Evolutionary conservation across 1,140 invertebrate species (phyloP).

Genomic region (Paraescarpia echinospica): DNA sequence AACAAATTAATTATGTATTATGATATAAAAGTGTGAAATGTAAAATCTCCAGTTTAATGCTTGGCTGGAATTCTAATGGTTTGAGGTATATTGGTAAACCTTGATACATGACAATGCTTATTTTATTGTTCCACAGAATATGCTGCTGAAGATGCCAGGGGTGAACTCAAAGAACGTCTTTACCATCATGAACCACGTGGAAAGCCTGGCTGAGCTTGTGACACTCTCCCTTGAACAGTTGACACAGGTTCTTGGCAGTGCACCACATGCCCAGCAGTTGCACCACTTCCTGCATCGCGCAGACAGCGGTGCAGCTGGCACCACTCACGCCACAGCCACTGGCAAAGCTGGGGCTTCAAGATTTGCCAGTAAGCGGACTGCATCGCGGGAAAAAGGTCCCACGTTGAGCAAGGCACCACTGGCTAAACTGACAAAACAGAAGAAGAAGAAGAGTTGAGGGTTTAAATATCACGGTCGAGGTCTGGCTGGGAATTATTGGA

Average conservation of each 20-base stretch:
- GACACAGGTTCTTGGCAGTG: slow-evolving; percentile 67
- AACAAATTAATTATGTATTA: too few relatives aligned
- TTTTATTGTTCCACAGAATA: slow-evolving; percentile 65
- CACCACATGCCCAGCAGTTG: slow-evolving; percentile 53
- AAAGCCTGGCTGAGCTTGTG: slow-evolving; percentile 67
- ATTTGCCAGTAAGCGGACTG: not conserved
- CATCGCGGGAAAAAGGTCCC: not conserved
- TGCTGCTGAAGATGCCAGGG: slow-evolving; percentile 87
- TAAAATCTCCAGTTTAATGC: too few relatives aligned
- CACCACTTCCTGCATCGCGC: slow-evolving; percentile 57
- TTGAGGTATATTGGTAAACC: not conserved
- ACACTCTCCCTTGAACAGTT: slow-evolving; percentile 64
- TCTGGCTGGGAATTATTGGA: too few relatives aligned
- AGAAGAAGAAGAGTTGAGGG: not conserved
- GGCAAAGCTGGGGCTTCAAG: not conserved
- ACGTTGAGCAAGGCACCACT: not conserved
- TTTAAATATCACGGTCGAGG: too few relatives aligned
- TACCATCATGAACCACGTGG: slow-evolving; percentile 73
- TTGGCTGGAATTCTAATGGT: too few relatives aligned
- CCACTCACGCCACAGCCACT: not conserved
- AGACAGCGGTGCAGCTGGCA: slow-evolving; percentile 24
- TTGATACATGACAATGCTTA: not conserved
- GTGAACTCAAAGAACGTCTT: slow-evolving; percentile 85
- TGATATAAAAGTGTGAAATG: too few relatives aligned
- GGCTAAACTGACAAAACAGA: not conserved